Conservation (phyloP, 2,797 vertebrate genomes). For the Hoplostethus mediterraneus region DNA sequence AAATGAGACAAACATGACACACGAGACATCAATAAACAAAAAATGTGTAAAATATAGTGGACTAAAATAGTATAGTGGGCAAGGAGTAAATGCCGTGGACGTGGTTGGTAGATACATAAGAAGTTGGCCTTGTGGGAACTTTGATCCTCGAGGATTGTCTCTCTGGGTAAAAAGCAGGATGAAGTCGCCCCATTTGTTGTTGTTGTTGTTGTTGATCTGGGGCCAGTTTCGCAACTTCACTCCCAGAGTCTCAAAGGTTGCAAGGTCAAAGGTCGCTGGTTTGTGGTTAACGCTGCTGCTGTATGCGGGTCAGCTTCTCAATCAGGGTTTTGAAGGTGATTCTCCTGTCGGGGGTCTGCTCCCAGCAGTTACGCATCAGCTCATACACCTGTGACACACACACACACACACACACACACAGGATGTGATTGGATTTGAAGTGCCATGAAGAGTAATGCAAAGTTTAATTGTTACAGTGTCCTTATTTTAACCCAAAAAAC, state of each 20-base stretch:
- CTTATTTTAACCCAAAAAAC: no score
- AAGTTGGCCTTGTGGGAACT: neutral
- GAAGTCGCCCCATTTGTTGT: slow-evolving; percentile 3
- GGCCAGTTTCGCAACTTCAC: neutral
- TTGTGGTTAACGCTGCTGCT: slow-evolving; percentile 51
- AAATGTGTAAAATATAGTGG: slow-evolving; percentile 24
- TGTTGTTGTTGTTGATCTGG: no score
- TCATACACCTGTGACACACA: slow-evolving; percentile 87
- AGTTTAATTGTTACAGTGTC: no score
- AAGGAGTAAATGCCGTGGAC: neutral
- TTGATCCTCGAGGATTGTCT: slow-evolving; percentile 5
- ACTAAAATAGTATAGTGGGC: neutral
- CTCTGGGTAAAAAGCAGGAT: slow-evolving; percentile 9
- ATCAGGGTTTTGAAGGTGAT: slow-evolving; percentile 92
- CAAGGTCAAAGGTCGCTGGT: slow-evolving; percentile 34
- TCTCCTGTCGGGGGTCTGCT: slow-evolving; percentile 85
- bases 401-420: no score
- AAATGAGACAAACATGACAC: neutral
- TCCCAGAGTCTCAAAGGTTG: neutral
- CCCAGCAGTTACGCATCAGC: slow-evolving; percentile 96
- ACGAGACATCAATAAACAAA: neutral
- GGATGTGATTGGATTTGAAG: no score
- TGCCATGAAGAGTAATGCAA: no score
- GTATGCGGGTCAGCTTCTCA: slow-evolving; percentile 87
- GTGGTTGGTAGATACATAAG: slow-evolving; percentile 16